Percentiles rank a stretch among this genome's conserved stretches.
Evolutionary conservation across 2,888 invertebrate species (phyloP).

Genomic region (Apantesis nais): DNA sequence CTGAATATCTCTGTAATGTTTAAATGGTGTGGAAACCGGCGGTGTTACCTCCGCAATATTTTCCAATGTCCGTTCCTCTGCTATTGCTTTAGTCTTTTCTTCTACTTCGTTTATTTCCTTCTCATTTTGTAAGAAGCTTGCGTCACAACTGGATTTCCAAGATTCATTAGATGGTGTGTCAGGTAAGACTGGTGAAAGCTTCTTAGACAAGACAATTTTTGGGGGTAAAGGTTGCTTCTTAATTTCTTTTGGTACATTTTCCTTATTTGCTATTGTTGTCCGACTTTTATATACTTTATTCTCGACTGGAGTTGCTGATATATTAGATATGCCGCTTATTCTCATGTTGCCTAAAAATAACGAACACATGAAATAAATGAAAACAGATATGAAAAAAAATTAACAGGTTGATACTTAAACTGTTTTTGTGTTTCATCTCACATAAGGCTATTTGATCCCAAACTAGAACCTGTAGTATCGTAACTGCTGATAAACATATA

Average conservation of each 20-base stretch:
- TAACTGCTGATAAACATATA: no score
- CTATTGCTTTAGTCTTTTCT: slow-evolving; percentile 53
- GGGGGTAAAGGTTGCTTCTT: slow-evolving; percentile 22
- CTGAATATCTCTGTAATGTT: slow-evolving; percentile 68
- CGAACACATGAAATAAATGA: not conserved
- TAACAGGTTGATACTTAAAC: no score
- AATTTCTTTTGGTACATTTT: slow-evolving; percentile 54
- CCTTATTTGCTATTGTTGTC: slow-evolving; percentile 64
- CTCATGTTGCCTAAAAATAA: slow-evolving; percentile 56
- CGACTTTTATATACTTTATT: slow-evolving; percentile 53
- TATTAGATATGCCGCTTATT: slow-evolving; percentile 73
- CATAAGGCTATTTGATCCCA: no score
- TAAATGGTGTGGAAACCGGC: slow-evolving; percentile 74
- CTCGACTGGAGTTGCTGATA: slow-evolving; percentile 67
- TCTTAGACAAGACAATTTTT: slow-evolving; percentile 19
- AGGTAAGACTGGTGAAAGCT: slow-evolving; percentile 38
- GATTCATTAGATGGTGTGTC: slow-evolving; percentile 71
- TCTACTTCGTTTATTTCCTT: slow-evolving; percentile 70
- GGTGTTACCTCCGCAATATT: slow-evolving; percentile 67
- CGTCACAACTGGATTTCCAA: slow-evolving; percentile 71
- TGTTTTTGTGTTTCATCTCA: no score
- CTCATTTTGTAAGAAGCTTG: slow-evolving; percentile 74
- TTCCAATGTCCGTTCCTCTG: slow-evolving; percentile 59
- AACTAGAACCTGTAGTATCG: no score
- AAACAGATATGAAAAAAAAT: not conserved